These are phyloP conservation scores for Gryon sp. DNA, from an alignment of 1,140 invertebrate species.

Conservation along the genomic window DNA sequence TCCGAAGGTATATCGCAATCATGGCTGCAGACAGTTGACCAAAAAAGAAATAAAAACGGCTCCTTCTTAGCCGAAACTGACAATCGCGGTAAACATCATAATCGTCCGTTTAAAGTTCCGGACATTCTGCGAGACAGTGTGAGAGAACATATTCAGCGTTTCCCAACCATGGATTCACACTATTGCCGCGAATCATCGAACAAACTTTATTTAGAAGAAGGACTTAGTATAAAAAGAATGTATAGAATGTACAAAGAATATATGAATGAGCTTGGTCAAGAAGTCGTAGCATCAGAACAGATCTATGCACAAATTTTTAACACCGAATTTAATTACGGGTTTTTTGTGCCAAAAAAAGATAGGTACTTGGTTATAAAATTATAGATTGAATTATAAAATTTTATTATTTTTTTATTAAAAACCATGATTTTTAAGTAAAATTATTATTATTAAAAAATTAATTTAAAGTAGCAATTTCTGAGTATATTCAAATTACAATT, in stretches of 20 bases:
- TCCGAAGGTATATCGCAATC: too few species aligned
- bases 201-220: not conserved
- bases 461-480: too few species aligned
- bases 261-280: not conserved
- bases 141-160: not conserved
- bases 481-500: too few species aligned
- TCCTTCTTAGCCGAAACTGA: too few species aligned
- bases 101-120: not conserved
- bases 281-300: not conserved
- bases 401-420: too few species aligned
- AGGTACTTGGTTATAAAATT: not conserved
- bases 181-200: not conserved
- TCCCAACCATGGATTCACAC: not conserved
- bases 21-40: too few species aligned
- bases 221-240: not conserved
- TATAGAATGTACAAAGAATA: not conserved
- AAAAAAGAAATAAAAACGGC: too few species aligned
- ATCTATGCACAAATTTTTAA: not conserved
- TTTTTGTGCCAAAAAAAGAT: not conserved
- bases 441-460: too few species aligned
- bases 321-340: not conserved
- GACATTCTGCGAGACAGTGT: not conserved
- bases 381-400: too few species aligned
- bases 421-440: too few species aligned
- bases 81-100: not conserved